These are phyloP conservation scores for Whitmania pigra DNA, from an alignment of 1,140 invertebrate species.

Conservation along the genomic window DNA sequence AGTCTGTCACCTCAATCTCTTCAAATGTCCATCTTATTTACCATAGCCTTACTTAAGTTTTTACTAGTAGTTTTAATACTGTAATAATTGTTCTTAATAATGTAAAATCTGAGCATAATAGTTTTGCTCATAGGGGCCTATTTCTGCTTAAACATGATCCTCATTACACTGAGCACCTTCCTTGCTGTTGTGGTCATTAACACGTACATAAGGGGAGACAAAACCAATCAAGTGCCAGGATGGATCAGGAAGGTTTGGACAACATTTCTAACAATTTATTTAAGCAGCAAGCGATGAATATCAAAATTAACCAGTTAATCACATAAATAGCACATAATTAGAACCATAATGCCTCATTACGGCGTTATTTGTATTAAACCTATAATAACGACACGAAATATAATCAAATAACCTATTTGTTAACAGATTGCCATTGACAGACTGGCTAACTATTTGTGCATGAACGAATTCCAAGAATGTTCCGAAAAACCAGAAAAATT, in stretches of 20 bases:
- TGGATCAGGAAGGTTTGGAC: slow-evolving; percentile 33
- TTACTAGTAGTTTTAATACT: background rate
- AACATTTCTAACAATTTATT: background rate
- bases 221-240: slow-evolving; percentile 30
- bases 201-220: slow-evolving; percentile 26
- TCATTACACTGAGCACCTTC: slow-evolving; percentile 29
- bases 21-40: too few species aligned
- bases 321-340: too few species aligned
- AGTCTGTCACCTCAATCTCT: too few species aligned
- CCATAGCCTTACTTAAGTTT: too few species aligned
- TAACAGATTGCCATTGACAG: slow-evolving; percentile 36
- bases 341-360: too few species aligned
- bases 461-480: slow-evolving; percentile 30
- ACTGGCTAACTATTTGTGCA: slow-evolving; percentile 36
- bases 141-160: slow-evolving; percentile 29
- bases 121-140: slow-evolving; percentile 25
- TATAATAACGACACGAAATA: background rate
- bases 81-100: background rate
- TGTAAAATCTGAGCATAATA: background rate
- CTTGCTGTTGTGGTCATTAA: slow-evolving; percentile 27
- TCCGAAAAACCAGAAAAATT: background rate
- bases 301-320: too few species aligned
- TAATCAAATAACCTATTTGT: background rate
- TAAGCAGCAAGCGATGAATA: background rate
- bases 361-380: background rate